These are phyloP conservation scores for Rhopalosiphum maidis DNA, from an alignment of 1,140 invertebrate genomes.

Conservation along the genomic window DNA sequence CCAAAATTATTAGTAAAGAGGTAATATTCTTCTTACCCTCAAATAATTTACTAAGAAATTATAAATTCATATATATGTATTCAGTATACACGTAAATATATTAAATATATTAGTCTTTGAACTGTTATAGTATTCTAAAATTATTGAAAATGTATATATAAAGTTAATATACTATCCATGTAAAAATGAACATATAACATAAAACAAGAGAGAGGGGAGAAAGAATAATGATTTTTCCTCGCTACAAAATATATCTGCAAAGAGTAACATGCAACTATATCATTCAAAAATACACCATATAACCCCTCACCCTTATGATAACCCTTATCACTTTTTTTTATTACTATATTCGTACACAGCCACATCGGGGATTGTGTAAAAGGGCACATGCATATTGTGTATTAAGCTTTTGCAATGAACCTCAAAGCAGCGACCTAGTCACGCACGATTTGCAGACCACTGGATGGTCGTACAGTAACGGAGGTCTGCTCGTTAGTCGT, in stretches of 20 bases:
- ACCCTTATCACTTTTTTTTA: not conserved
- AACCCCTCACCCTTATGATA: no score
- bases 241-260: not conserved
- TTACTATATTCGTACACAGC: not conserved
- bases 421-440: not conserved
- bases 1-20: not conserved
- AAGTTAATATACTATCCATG: no score
- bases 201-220: no score
- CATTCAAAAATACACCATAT: not conserved
- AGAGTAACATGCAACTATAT: not conserved
- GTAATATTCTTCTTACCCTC: not conserved
- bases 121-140: no score
- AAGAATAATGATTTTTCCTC: no score
- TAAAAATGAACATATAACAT: no score
- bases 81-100: not conserved
- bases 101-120: no score
- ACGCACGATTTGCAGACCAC: constrained; percentile 37
- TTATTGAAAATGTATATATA: no score
- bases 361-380: no score
- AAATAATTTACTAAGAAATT: not conserved
- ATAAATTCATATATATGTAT: not conserved
- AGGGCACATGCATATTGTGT: not conserved
- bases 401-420: not conserved
- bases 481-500: constrained; percentile 41
- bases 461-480: not conserved